A percentile compares a stretch with the other conserved stretches of the same genome.
phyloP scores from a whole-genome alignment of 2,888 invertebrate genomes.

The Brachyptera putata region DNA sequence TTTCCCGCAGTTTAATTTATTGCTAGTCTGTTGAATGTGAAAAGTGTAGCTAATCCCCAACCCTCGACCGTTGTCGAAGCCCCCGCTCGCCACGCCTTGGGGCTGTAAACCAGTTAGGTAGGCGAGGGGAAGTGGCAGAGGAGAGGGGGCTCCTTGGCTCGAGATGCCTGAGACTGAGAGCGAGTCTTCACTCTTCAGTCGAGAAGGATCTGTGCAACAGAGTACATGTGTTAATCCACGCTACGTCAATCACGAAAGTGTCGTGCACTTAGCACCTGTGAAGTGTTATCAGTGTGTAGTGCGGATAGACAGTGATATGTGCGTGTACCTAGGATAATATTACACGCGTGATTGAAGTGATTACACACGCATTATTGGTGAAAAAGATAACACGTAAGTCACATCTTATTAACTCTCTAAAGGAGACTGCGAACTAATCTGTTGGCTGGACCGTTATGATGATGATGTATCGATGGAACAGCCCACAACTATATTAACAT shows the following conservation, averaged over 20 bases:
- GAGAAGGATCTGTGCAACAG: background rate
- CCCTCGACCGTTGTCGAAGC: background rate
- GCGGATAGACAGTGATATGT: too few species aligned
- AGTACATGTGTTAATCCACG: background rate
- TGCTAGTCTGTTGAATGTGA: slow-evolving; percentile 5
- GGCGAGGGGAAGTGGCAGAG: background rate
- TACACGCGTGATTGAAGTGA: too few species aligned
- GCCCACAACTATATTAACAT: too few species aligned
- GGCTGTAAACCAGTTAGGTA: background rate
- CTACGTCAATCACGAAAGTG: background rate
- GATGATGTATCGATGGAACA: too few species aligned
- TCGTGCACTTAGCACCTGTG: background rate
- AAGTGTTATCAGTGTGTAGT: too few species aligned
- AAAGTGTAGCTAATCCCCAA: slow-evolving; percentile 20
- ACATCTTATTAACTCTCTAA: too few species aligned
- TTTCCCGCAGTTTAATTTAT: slow-evolving; percentile 18
- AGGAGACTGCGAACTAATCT: too few species aligned
- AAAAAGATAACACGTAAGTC: too few species aligned
- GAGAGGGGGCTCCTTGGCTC: background rate
- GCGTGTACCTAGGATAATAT: too few species aligned
- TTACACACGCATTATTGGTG: too few species aligned
- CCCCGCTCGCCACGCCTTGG: background rate
- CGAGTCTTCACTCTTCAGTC: slow-evolving; percentile 4
- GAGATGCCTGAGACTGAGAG: background rate
- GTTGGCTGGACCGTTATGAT: too few species aligned